Evolutionary conservation across 30 jellyfish, hydroid and myxozoan genomes (phyloP).

Genomic region (Aurelia sp.): DNA sequence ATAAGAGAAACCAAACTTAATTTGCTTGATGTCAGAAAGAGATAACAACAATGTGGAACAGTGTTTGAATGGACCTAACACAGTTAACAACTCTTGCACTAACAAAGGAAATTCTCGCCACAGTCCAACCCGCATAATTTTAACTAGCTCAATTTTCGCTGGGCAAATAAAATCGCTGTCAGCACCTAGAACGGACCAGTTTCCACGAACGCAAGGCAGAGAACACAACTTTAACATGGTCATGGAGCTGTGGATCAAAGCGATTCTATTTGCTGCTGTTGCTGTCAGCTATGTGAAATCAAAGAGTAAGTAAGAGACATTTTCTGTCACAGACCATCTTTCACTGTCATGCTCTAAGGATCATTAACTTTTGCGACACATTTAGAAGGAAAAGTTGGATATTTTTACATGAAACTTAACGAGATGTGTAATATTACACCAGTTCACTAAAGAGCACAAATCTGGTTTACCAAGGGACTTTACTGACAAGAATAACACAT

Average conservation of each 20-base stretch:
- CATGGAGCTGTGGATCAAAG: background rate
- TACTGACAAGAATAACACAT: too few relatives aligned
- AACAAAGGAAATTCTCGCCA: background rate
- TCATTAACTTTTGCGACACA: too few relatives aligned
- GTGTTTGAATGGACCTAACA: conserved; percentile 3
- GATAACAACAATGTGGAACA: too few relatives aligned
- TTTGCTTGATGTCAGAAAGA: too few relatives aligned
- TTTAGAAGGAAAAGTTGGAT: too few relatives aligned
- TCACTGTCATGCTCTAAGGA: too few relatives aligned
- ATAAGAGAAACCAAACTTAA: too few relatives aligned
- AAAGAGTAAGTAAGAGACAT: background rate
- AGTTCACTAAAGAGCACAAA: too few relatives aligned
- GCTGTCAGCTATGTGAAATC: background rate
- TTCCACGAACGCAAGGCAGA: background rate
- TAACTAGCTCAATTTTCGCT: background rate
- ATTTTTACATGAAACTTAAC: too few relatives aligned
- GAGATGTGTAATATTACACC: too few relatives aligned
- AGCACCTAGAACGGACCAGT: background rate
- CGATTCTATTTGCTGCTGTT: background rate
- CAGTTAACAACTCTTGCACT: background rate
- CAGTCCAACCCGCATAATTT: background rate
- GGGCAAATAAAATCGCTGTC: conserved; percentile 3
- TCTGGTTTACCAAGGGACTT: too few relatives aligned
- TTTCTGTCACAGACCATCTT: too few relatives aligned
- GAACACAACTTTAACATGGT: background rate